phyloP scores from a whole-genome alignment of 2,888 invertebrate genomes.

The Tetramorium bicarinatum region DNA sequence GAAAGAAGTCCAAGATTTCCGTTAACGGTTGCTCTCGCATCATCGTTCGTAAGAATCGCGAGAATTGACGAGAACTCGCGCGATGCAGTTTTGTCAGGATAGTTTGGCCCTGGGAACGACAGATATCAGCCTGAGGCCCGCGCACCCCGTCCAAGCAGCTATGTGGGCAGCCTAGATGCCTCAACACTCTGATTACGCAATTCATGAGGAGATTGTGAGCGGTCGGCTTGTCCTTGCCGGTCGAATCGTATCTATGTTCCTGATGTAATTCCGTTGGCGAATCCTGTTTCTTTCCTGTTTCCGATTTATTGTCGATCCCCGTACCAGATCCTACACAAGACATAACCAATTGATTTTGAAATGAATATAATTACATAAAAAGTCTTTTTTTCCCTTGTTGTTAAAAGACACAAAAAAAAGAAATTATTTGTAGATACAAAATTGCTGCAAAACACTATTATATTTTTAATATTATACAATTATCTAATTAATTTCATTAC shows the following conservation, averaged over 20 bases:
- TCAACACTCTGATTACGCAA: constrained; percentile 91
- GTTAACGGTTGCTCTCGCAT: constrained; percentile 92
- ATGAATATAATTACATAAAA: not conserved
- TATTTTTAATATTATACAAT: not conserved
- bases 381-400: not conserved
- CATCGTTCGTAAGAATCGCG: constrained; percentile 91
- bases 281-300: constrained; percentile 76
- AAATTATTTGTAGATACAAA: not conserved
- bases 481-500: constrained; percentile 73
- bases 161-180: constrained; percentile 97
- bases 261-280: constrained; percentile 71
- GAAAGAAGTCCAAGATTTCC: constrained; percentile 97
- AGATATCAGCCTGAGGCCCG: constrained; percentile 95
- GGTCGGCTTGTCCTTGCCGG: constrained; percentile 81
- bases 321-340: constrained; percentile 71
- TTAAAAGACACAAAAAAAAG: not conserved
- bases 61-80: constrained; percentile 89
- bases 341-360: not conserved
- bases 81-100: constrained; percentile 92
- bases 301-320: constrained; percentile 72
- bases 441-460: not conserved
- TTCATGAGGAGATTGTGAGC: constrained; percentile 92
- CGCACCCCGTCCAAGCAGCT: constrained; percentile 94
- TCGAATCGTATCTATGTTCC: constrained; percentile 71
- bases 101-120: constrained; percentile 95